A percentile compares a stretch with the other conserved stretches of the same genome.
Evolutionary conservation across 2,797 vertebrate species (phyloP).

Genomic region (Poecilia velifera): DNA sequence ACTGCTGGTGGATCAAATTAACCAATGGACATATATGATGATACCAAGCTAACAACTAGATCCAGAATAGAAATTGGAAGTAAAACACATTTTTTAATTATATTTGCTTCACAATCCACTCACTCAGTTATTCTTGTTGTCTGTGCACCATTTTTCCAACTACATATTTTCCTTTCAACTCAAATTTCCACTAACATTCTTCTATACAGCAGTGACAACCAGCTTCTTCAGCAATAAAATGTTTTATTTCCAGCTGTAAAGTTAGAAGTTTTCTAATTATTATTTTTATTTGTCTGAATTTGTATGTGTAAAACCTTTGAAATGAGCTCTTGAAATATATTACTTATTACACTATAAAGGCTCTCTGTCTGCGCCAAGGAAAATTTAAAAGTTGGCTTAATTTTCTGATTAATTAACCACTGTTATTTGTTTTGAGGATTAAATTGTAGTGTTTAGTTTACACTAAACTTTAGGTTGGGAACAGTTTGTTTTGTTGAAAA

Average conservation of each 20-base stretch:
- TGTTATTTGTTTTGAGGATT: neutral
- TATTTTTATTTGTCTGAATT: neutral
- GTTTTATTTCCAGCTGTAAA: neutral
- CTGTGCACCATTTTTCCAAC: neutral
- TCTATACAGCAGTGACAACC: neutral
- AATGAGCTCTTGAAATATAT: neutral
- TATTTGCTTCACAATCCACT: neutral
- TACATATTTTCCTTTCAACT: neutral
- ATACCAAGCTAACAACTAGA: neutral
- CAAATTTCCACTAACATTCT: neutral
- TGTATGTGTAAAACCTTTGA: neutral
- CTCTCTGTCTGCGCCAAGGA: neutral
- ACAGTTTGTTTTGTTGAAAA: neutral
- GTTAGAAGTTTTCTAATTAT: neutral
- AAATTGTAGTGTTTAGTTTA: neutral
- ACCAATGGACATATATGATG: neutral
- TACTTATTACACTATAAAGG: neutral
- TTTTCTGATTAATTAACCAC: neutral
- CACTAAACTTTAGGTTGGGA: neutral
- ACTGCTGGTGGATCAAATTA: neutral
- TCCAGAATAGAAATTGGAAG: neutral
- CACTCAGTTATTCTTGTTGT: neutral
- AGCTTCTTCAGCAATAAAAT: neutral
- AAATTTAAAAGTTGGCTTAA: neutral
- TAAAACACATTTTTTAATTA: neutral